These are phyloP conservation scores for Adelosebastes latens DNA, from an alignment of 2,797 vertebrate species.

Conservation along the genomic window DNA sequence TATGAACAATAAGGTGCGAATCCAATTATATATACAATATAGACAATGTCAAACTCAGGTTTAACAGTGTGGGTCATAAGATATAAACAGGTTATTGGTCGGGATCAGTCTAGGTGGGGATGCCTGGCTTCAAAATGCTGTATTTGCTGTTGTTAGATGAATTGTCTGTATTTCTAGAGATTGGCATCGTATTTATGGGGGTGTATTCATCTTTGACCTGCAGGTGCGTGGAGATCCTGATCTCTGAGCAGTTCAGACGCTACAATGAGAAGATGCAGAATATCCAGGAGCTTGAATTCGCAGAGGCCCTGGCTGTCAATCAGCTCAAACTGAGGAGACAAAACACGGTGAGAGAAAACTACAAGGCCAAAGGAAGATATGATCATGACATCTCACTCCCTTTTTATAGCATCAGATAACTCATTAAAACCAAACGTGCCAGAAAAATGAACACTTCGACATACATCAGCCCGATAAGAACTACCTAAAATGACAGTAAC, in stretches of 20 bases:
- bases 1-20: background rate
- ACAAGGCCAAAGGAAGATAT: background rate
- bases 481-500: too few relatives aligned
- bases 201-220: background rate
- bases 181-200: background rate
- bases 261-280: slow-evolving; percentile 96
- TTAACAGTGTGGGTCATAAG: background rate
- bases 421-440: too few relatives aligned
- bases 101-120: background rate
- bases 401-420: too few relatives aligned
- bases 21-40: background rate
- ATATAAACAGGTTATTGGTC: background rate
- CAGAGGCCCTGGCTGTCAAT: slow-evolving; percentile 89
- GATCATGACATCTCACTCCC: too few relatives aligned
- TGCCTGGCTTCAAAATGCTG: background rate
- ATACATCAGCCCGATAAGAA: too few relatives aligned
- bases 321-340: slow-evolving; percentile 89
- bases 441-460: too few relatives aligned
- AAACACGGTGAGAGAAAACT: slow-evolving; percentile 84
- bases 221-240: slow-evolving; percentile 96
- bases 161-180: background rate
- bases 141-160: background rate
- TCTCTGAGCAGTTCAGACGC: slow-evolving; percentile 91
- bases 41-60: background rate
- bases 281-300: slow-evolving; percentile 92